Base-by-base conservation (phyloP, 2,888 invertebrate species). In the Sialis fuliginosa region DNA sequence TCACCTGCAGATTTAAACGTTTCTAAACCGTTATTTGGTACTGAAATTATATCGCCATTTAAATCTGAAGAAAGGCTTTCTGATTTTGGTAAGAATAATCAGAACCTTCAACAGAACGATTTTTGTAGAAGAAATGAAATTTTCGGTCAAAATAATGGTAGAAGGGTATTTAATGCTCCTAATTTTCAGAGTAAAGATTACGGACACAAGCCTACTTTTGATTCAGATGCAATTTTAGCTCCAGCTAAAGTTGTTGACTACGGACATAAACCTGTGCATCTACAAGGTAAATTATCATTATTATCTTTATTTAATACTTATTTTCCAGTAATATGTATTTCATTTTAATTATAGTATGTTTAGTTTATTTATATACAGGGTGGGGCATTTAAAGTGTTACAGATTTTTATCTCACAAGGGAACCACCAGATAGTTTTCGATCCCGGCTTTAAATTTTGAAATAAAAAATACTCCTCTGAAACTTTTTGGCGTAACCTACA, bases 231-330 rank as follows among this genome's bases (percentile, higher is more conserved):
- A 50, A 62, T 75, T 55, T 68, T 67, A 59, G 68, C 70, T 45
- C 72, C 81, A 52, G 68, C 73, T 39, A 69, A 75, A 56, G 74
- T 81, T 52, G 74, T 80, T 55, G 81, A 82, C 64, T 82, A 82
- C 67, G 76, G 78, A 53, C 81, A 81, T 61, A 77, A 74, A 60
- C 66, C 75, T 50, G 60, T 71, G 40, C 6, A 34, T 42, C 60
- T 58, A 52, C 46, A 54, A 53, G 53, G 76, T 75, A 70, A 69
- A 58, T 22, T 22, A 22, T 22, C 22, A 22, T 22, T 22, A 22
- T 22, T 57, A 30, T 39, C 13, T 45, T 32, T 44, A 22, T 22
- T 22, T 22, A 22, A 22, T 4, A 22, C 22, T 22, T 22, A 22
- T 22, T 22, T 22, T 22, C 22, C 22, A 22, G 22, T 22, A 22